Percentiles rank a stretch among this genome's conserved stretches.
phyloP scores from a whole-genome alignment of 2,797 vertebrate species.

The Sebastes taczanowskii region DNA sequence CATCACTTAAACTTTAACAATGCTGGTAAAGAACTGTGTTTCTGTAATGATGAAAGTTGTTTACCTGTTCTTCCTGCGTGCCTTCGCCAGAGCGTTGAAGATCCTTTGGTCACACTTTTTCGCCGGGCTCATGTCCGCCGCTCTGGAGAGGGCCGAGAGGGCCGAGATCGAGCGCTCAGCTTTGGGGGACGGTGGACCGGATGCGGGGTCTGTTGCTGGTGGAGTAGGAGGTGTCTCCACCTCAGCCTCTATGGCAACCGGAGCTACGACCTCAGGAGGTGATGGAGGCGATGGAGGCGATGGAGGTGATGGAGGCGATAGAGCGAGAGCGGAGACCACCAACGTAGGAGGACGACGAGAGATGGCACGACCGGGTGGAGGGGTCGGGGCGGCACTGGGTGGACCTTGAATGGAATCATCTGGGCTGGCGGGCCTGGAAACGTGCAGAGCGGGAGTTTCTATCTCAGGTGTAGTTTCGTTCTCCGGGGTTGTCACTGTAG shows the following conservation, averaged over 20 bases:
- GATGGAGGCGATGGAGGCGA: not conserved
- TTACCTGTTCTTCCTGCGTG: slow-evolving; percentile 69
- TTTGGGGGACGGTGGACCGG: slow-evolving; percentile 21
- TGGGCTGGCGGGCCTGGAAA: slow-evolving; percentile 27
- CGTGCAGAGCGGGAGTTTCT: slow-evolving; percentile 27
- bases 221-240: slow-evolving; percentile 22
- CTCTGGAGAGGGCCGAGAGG: slow-evolving; percentile 69
- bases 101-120: slow-evolving; percentile 74
- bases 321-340: slow-evolving; percentile 13
- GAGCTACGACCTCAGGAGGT: not conserved
- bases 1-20: not conserved
- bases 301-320: not conserved
- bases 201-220: not conserved
- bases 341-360: not conserved
- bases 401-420: slow-evolving; percentile 15
- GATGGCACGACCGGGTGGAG: not conserved
- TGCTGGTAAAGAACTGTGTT: not conserved
- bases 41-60: not conserved
- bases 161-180: slow-evolving; percentile 37
- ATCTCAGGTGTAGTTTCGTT: slow-evolving; percentile 39
- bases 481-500: not conserved
- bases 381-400: slow-evolving; percentile 3
- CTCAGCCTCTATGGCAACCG: not conserved
- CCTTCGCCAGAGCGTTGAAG: slow-evolving; percentile 76
- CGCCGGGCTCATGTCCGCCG: slow-evolving; percentile 63